phyloP scores from a whole-genome alignment of 37 sponge, comb jelly and placozoan species.

The Aplysina aerophoba region DNA sequence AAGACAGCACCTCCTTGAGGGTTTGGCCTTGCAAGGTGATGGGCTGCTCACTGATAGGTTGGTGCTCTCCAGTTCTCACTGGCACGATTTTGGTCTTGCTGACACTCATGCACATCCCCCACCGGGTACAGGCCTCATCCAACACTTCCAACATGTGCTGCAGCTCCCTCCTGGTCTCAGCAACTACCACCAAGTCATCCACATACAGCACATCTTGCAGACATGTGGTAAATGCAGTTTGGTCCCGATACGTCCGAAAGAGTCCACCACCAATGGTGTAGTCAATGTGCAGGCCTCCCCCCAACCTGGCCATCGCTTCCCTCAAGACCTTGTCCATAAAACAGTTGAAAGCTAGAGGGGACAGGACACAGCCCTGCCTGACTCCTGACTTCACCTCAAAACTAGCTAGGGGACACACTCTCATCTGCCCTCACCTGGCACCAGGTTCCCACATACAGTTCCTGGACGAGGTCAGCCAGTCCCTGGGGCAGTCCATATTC shows the following conservation, averaged over 20 bases:
- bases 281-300: not conserved
- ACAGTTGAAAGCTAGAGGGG: not conserved
- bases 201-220: not conserved
- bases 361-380: conserved; percentile 8
- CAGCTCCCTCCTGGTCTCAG: not conserved
- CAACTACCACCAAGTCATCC: not conserved
- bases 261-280: not conserved
- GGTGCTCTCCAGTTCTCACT: no score
- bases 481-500: not conserved
- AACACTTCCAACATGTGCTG: no score
- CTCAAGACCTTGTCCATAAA: not conserved
- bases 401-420: not conserved
- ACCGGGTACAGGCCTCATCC: no score
- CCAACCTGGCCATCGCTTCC: not conserved
- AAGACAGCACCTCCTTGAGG: no score
- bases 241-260: not conserved
- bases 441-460: not conserved
- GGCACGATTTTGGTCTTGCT: no score
- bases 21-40: no score
- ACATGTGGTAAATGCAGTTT: not conserved
- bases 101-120: no score
- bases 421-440: not conserved
- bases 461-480: not conserved
- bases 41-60: no score
- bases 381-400: not conserved